Percentiles rank a stretch among this genome's conserved stretches.
Evolutionary conservation across 23 tunicate species (phyloP).

Genomic region (Oikopleura vanhoeffeni): DNA sequence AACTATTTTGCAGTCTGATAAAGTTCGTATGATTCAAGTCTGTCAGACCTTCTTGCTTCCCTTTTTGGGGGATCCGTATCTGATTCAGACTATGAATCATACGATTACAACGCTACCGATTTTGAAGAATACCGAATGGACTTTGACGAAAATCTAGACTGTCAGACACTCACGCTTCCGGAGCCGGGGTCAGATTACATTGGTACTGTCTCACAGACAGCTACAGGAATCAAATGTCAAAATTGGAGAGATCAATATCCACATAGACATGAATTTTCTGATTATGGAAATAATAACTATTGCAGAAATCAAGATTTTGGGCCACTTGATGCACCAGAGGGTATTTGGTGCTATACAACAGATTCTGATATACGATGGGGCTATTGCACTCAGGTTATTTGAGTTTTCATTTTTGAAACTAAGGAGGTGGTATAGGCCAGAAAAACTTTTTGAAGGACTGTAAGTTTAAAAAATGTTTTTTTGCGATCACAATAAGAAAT

Average conservation of each 20-base stretch:
- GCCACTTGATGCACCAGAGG: neutral
- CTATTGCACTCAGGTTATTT: neutral
- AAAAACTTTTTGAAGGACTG: no score
- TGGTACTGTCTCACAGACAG: neutral
- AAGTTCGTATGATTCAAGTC: no score
- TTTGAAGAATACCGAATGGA: neutral
- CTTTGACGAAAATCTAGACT: neutral
- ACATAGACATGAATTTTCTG: neutral
- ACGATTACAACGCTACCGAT: constrained; percentile 8
- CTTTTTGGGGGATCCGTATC: neutral
- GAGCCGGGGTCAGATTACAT: neutral
- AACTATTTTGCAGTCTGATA: no score
- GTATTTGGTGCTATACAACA: constrained; percentile 1
- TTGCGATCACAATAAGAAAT: no score
- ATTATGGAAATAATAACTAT: neutral
- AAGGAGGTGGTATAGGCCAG: no score
- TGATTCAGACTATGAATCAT: neutral
- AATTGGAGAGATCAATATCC: neutral
- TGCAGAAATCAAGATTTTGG: neutral
- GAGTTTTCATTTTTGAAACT: no score
- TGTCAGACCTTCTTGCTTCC: no score
- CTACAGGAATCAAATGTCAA: neutral
- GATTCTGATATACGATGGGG: constrained; percentile 3
- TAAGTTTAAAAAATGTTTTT: no score
- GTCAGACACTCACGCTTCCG: neutral